Percentiles rank a stretch among this genome's conserved stretches.
These are phyloP conservation scores for Emydoidea blandingii DNA, from an alignment of 2,797 vertebrate genomes.

Conservation along the genomic window DNA sequence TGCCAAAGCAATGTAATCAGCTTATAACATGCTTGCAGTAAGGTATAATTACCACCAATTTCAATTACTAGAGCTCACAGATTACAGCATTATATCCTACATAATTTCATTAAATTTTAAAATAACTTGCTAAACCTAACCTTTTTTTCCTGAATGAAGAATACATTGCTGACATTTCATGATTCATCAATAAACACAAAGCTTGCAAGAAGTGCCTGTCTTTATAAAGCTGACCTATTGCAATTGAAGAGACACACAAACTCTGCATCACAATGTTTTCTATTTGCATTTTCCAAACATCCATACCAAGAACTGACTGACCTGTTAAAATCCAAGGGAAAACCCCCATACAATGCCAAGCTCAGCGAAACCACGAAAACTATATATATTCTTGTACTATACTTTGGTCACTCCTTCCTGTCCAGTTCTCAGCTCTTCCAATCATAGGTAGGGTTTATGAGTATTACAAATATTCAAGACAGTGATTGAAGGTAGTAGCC, in stretches of 20 bases:
- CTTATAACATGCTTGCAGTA: accelerated
- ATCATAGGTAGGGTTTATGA: not conserved
- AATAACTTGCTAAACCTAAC: not conserved
- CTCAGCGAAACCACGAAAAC: not conserved
- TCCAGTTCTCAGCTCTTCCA: not conserved
- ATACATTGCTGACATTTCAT: not conserved
- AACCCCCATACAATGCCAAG: not conserved
- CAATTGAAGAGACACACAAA: not conserved
- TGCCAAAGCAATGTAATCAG: not conserved
- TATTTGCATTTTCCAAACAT: not conserved
- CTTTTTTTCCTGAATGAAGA: not conserved
- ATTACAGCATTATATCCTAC: not conserved
- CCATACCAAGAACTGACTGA: not conserved
- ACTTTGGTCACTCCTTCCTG: not conserved
- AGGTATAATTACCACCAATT: not conserved
- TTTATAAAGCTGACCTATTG: not conserved
- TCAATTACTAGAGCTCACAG: not conserved
- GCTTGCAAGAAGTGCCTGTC: not conserved
- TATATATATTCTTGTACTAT: not conserved
- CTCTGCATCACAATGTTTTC: accelerated
- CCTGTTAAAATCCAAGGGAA: not conserved
- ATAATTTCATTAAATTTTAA: not conserved
- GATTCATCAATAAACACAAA: not conserved
- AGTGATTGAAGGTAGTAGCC: not conserved
- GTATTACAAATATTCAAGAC: not conserved